These are phyloP conservation scores for Piezodorus guildinii DNA, from an alignment of 1,140 invertebrate genomes.

Conservation along the genomic window DNA sequence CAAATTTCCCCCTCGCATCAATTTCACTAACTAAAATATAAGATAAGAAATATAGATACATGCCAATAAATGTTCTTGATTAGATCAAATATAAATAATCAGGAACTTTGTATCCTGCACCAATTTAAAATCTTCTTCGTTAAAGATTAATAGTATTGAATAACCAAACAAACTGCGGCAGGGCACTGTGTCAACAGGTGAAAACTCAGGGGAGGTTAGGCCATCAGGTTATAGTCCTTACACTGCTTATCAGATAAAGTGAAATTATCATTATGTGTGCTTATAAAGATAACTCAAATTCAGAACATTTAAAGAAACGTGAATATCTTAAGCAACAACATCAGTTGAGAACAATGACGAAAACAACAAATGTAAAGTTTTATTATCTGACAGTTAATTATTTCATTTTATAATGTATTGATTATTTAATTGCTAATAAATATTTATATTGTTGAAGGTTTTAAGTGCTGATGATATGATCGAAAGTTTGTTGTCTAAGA, in stretches of 20 bases:
- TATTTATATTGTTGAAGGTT: slow-evolving; percentile 23
- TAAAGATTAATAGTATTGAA: too few relatives aligned
- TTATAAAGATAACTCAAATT: slow-evolving; percentile 4
- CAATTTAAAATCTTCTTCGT: too few relatives aligned
- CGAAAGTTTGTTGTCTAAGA: slow-evolving; percentile 28
- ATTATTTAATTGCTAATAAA: background rate
- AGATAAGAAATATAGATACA: too few relatives aligned
- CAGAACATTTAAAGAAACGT: slow-evolving; percentile 17
- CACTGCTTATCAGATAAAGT: too few relatives aligned
- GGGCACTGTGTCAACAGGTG: too few relatives aligned
- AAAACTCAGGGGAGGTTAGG: too few relatives aligned
- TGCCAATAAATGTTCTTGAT: too few relatives aligned
- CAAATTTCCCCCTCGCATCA: too few relatives aligned
- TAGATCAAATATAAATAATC: too few relatives aligned
- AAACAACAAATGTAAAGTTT: slow-evolving; percentile 18
- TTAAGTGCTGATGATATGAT: slow-evolving; percentile 30
- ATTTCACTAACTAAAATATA: too few relatives aligned
- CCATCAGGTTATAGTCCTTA: background rate
- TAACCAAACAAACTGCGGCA: too few relatives aligned
- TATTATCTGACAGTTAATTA: background rate
- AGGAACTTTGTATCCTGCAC: too few relatives aligned
- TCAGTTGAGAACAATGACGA: slow-evolving; percentile 23
- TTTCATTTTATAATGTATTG: background rate
- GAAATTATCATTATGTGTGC: slow-evolving; percentile 1
- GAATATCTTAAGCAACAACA: slow-evolving; percentile 27